These are phyloP conservation scores for Limosa lapponica DNA, from an alignment of 2,797 vertebrate species.

Conservation along the genomic window DNA sequence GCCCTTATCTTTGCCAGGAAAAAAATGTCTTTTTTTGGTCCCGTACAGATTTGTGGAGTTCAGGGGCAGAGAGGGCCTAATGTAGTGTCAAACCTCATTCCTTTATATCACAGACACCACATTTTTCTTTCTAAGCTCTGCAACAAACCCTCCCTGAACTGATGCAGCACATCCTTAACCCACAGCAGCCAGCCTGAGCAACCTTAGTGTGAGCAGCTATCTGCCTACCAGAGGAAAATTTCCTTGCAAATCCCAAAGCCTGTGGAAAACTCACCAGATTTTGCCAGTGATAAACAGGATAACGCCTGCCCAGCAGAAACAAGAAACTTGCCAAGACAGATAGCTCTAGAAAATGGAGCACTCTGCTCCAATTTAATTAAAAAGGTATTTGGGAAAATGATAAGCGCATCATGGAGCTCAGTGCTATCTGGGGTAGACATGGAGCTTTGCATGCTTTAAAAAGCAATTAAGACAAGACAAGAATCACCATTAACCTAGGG, in stretches of 20 bases:
- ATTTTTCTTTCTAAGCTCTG: neutral
- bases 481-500: neutral
- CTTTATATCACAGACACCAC: neutral
- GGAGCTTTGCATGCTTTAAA: neutral
- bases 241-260: neutral
- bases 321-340: neutral
- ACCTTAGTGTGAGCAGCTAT: neutral
- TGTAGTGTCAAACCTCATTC: neutral
- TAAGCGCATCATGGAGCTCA: neutral
- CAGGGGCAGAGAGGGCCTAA: neutral
- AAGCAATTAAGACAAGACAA: slow-evolving; percentile 11
- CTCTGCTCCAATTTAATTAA: slow-evolving; percentile 28
- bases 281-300: neutral
- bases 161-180: neutral
- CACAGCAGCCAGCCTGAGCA: neutral
- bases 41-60: neutral
- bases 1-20: neutral
- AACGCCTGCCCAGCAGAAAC: neutral
- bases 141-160: neutral
- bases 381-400: slow-evolving; percentile 38
- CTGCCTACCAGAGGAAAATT: neutral
- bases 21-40: neutral
- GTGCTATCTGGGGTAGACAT: neutral
- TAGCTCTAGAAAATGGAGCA: neutral
- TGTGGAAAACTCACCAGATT: neutral